These are phyloP conservation scores for Brassicogethes aeneus DNA, from an alignment of 2,888 invertebrate species.

Conservation along the genomic window DNA sequence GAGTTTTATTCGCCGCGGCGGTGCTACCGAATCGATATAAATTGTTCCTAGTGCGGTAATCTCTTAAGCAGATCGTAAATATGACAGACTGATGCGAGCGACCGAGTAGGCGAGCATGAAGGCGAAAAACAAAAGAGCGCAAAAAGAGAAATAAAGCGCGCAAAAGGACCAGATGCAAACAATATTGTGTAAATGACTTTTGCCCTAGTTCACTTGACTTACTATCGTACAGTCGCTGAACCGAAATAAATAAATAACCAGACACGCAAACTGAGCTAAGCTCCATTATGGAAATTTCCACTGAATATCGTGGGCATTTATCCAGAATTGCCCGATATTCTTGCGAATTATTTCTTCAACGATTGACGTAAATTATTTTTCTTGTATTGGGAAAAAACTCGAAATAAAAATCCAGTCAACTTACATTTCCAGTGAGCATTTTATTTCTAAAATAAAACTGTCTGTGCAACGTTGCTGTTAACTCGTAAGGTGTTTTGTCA, in stretches of 20 bases:
- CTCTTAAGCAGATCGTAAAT: conserved; percentile 4
- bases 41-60: conserved; percentile 3
- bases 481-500: no score
- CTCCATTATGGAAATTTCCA: background rate
- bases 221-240: background rate
- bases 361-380: no score
- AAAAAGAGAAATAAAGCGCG: background rate
- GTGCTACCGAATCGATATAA: background rate
- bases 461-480: no score
- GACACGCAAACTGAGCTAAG: background rate
- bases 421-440: no score
- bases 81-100: background rate
- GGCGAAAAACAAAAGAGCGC: background rate
- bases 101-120: background rate
- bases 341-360: no score
- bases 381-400: no score
- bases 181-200: conserved; percentile 6
- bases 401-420: no score
- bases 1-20: background rate
- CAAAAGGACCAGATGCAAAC: conserved; percentile 4
- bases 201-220: conserved; percentile 3
- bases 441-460: no score
- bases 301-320: no score
- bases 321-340: no score
- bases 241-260: conserved; percentile 3